phyloP scores from a whole-genome alignment of 2,113 vertebrate genomes.

The Mustelus asterias region DNA sequence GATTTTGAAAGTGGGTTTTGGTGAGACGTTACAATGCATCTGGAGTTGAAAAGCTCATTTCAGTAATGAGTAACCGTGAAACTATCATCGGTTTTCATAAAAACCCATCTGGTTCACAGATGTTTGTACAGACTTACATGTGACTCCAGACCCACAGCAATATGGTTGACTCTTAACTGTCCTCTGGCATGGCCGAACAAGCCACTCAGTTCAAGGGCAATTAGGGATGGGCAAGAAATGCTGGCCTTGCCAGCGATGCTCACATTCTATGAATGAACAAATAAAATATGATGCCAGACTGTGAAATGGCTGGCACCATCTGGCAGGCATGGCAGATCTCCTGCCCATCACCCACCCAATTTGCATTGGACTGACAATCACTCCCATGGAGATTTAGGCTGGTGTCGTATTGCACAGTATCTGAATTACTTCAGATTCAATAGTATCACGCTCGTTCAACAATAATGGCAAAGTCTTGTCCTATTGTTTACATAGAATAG shows the following conservation, averaged over 20 bases:
- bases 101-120: too few species aligned
- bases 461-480: neutral
- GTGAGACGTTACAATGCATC: too few species aligned
- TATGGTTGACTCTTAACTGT: neutral
- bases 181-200: neutral
- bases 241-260: neutral
- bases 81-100: too few species aligned
- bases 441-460: neutral
- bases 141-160: neutral
- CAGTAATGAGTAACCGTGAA: too few species aligned
- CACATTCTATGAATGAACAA: neutral
- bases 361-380: neutral
- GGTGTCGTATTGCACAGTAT: neutral
- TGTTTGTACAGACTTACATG: neutral
- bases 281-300: neutral
- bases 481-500: neutral
- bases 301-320: neutral
- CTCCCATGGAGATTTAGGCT: neutral
- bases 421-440: neutral
- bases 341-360: neutral
- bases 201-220: neutral
- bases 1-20: too few species aligned
- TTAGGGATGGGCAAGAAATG: neutral
- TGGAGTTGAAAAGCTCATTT: too few species aligned
- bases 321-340: neutral